Evolutionary conservation across 2,888 invertebrate genomes (phyloP), one percentile per base, ranked within the genome.

Genomic region (Lepidonotus clava): DNA sequence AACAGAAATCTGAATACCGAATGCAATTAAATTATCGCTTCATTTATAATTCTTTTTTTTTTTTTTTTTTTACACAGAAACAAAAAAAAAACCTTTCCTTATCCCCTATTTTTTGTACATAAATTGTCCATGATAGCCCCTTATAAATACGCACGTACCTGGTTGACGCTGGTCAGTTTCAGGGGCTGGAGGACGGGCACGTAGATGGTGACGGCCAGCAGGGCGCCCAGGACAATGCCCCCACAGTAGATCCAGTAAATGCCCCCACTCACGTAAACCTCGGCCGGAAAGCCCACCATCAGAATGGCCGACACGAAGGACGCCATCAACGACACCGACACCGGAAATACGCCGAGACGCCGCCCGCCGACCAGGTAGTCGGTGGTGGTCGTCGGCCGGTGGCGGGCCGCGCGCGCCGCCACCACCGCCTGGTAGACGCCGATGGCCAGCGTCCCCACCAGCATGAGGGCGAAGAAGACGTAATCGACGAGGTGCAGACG

Each of bases 121-220:
- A n/a, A n/a, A n/a, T n/a, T n/a, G n/a, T n/a, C n/a, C n/a, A n/a
- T n/a, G n/a, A 18, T 11, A 46, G 46, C 46, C 18, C 46, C 46
- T 46, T 8, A 46, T 46, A 46, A 46, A 11, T 11, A 46, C 46
- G 18, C 38, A 61, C 76, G 41, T 41, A 85, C 85, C 76, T 85
- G 28, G 28, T 85, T 85, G 24, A 85, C 85, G 34, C 85, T 85
- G 36, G 85, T 85, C 18, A 85, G 46, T 28, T 71, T 71, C 21
- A 85, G 66, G 8, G 85, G 85, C 21, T 85, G 76, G 14, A 85
- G 21, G 8, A 85, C 71, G 18, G 85, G 85, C 0, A 85, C 85
- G 41, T 32, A 85, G 34, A 85, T 32, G 14, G 46, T 34, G 34
- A 51, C 71, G 21, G 85, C 71, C n/a, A 85, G 53, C 14, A 71